Evolutionary conservation across 2,888 invertebrate genomes (phyloP).

Genomic region (Actias luna): DNA sequence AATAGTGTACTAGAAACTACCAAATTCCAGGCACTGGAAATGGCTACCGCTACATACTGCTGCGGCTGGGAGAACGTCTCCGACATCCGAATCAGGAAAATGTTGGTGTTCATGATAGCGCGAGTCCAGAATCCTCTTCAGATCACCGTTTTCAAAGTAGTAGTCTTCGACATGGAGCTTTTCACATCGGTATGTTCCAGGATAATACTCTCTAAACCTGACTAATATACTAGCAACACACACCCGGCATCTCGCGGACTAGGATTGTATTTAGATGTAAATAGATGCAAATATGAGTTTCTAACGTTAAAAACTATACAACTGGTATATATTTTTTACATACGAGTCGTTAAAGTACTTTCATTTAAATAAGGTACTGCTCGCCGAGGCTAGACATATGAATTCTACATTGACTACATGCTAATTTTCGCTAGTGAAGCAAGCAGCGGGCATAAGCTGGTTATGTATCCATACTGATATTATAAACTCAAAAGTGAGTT

Average conservation of each 20-base stretch:
- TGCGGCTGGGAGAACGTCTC: constrained; percentile 53
- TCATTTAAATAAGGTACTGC: too few relatives aligned
- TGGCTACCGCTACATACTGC: constrained; percentile 47
- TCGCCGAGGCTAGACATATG: too few relatives aligned
- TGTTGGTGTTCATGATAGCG: constrained; percentile 50
- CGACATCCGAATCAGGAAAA: constrained; percentile 33
- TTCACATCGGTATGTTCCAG: constrained; percentile 50
- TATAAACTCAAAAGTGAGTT: too few relatives aligned
- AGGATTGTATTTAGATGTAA: too few relatives aligned
- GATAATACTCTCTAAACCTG: neutral
- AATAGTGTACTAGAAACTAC: constrained; percentile 32
- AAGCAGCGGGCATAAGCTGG: too few relatives aligned
- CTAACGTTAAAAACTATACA: too few relatives aligned
- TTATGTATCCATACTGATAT: too few relatives aligned
- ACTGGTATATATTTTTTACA: too few relatives aligned
- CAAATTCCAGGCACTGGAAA: constrained; percentile 39
- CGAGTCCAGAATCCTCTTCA: constrained; percentile 42
- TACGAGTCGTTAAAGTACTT: too few relatives aligned
- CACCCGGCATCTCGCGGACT: neutral
- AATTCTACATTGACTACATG: too few relatives aligned
- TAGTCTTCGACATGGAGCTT: constrained; percentile 56
- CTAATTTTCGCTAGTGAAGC: too few relatives aligned
- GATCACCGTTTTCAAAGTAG: constrained; percentile 50
- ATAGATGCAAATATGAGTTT: too few relatives aligned
- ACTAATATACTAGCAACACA: neutral